Conservation (phyloP, 1,140 invertebrate species). For the Chymomyza costata region DNA sequence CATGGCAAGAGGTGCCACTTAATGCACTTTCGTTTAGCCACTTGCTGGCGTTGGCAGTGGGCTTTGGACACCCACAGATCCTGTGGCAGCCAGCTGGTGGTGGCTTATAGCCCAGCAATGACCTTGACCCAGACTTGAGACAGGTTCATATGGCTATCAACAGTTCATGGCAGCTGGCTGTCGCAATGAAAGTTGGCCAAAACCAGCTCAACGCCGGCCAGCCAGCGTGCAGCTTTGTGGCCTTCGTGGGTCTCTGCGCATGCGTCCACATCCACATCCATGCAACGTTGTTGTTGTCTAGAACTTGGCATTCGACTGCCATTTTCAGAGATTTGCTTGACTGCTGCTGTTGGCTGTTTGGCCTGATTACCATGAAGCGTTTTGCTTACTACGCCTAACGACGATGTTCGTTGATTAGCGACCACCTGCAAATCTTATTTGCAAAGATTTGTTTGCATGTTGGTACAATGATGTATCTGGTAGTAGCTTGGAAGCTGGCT, state of each 20-base stretch:
- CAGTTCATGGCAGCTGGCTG: not conserved
- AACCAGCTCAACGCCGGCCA: slow-evolving; percentile 32
- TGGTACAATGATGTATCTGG: too few relatives aligned
- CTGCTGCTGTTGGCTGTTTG: too few relatives aligned
- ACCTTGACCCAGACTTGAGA: too few relatives aligned
- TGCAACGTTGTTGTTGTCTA: slow-evolving; percentile 14
- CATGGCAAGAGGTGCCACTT: too few relatives aligned
- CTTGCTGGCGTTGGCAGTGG: slow-evolving; percentile 35
- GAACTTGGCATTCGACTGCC: slow-evolving; percentile 30
- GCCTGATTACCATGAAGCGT: slow-evolving; percentile 61
- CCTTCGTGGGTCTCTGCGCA: slow-evolving; percentile 24
- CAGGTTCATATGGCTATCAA: too few relatives aligned
- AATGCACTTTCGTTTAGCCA: too few relatives aligned
- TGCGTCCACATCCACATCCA: not conserved
- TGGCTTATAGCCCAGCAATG: not conserved
- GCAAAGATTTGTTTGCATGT: too few relatives aligned
- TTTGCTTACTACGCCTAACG: too few relatives aligned
- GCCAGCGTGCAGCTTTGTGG: slow-evolving; percentile 20
- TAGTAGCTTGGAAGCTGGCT: too few relatives aligned
- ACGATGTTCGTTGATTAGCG: slow-evolving; percentile 60
- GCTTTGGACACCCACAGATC: too few relatives aligned
- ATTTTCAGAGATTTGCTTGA: slow-evolving; percentile 28
- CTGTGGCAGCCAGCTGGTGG: too few relatives aligned
- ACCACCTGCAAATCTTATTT: slow-evolving; percentile 64
- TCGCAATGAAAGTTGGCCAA: slow-evolving; percentile 21